phyloP scores from a whole-genome alignment of 2,797 vertebrate species.

The Cryptoprocta ferox region DNA sequence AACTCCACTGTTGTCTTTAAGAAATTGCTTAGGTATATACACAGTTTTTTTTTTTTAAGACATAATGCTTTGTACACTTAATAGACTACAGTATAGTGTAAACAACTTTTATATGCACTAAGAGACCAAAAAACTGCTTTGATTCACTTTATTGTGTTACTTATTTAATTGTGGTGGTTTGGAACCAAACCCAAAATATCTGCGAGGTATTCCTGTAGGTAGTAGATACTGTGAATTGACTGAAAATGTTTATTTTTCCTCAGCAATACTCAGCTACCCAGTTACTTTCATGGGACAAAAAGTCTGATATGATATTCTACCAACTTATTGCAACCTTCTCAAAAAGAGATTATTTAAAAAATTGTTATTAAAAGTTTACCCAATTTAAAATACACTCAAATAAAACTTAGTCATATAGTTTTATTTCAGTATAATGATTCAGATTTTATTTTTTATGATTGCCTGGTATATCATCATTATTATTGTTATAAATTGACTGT shows the following conservation, averaged over 20 bases:
- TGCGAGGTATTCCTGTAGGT: not conserved
- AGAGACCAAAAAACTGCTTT: not conserved
- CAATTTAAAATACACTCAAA: not conserved
- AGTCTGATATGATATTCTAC: not conserved
- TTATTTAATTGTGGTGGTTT: not conserved
- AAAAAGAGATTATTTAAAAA: not conserved
- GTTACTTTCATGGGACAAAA: not conserved
- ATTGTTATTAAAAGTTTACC: not conserved
- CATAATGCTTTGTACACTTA: not conserved
- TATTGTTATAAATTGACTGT: conserved; percentile 56
- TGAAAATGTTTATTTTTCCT: not conserved
- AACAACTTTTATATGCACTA: not conserved
- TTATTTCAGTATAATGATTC: conserved; percentile 26
- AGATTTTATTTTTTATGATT: conserved; percentile 45
- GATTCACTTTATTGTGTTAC: not conserved
- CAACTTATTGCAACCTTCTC: not conserved
- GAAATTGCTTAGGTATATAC: not conserved
- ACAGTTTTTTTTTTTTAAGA: not conserved
- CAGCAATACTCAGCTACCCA: not conserved
- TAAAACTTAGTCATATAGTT: conserved; percentile 18
- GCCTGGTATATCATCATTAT: not conserved
- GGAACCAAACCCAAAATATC: not conserved
- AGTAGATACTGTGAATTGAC: not conserved
- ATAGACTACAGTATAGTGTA: not conserved
- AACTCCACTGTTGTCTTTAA: not conserved